Evolutionary conservation across 2,113 vertebrate species (phyloP), one percentile per base, ranked within the genome.

Genomic region (Nansenia antarctica): DNA sequence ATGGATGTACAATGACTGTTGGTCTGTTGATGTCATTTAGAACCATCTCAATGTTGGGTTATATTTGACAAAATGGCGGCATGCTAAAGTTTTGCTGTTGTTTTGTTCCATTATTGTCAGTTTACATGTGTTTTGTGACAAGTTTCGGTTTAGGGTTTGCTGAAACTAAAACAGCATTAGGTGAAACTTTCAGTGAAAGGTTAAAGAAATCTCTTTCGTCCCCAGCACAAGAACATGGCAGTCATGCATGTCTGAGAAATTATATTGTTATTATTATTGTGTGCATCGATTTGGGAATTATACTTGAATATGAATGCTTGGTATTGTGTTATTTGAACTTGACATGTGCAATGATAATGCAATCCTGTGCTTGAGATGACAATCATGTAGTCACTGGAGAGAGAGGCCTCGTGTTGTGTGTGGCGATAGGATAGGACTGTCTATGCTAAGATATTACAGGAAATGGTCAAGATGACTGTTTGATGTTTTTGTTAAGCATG

Each of bases 321-420:
- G 53, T 57, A 27, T 57, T 29, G 26, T 18, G 29, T n/a, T 57
- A 1, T 22, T 58, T 32, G 14, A 47, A 18, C 4, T 47, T 14
- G 12, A 32, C 22, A 29, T 68, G 31, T 69, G 63, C 14, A 20
- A 9, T 61, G 6, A 70, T 20, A 69, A 53, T 42, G 5, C 42
- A 11, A 26, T 55, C 49, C 49, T 30, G 69, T 75, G 72, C 77
- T 72, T 79, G 29, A 72, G 47, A 55, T 55, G 76, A 74, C 67
- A 67, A 79, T 72, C 72, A 57, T 31, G 20, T 37, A 22, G 8
- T 29, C 29, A 47, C 35, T 2, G 18, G 31, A 9, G 22, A 5
- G 7, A 54, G n/a, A 9, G 52, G 22, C n/a, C 20, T 5, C 3
- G 20, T 55, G 53, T 55, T 20, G 11, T n/a, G 39, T 18, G 9